These are phyloP conservation scores for Nothocercus nigrocapillus DNA, from an alignment of 2,113 vertebrate species.

Conservation along the genomic window DNA sequence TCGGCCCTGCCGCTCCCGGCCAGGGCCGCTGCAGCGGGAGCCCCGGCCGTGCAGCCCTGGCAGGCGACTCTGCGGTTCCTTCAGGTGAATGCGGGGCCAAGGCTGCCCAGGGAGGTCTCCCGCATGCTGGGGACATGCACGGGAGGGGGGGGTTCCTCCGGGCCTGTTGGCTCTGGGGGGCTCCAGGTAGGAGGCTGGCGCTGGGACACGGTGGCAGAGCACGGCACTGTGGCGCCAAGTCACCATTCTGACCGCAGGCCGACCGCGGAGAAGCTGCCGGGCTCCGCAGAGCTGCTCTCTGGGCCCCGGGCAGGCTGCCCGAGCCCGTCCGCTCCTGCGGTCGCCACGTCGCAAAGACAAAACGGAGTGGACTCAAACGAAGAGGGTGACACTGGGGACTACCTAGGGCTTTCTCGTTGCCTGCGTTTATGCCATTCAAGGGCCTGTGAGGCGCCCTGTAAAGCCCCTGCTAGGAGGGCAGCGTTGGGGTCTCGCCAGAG, in stretches of 20 bases:
- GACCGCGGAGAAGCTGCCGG: not conserved
- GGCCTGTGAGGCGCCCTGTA: not conserved
- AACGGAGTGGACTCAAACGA: not conserved
- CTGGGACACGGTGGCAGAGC: fast-evolving
- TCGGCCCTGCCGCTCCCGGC: not conserved
- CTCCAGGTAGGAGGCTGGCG: not conserved
- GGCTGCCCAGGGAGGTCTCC: not conserved
- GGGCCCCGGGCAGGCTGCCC: not conserved
- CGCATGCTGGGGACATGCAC: not conserved
- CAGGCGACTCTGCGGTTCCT: not conserved
- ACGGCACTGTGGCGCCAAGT: not conserved
- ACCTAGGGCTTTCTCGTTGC: not conserved
- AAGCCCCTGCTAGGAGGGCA: not conserved
- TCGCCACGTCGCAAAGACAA: not conserved
- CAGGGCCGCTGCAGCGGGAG: not conserved
- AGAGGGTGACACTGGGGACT: not conserved
- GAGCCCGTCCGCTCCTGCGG: not conserved
- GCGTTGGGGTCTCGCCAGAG: not conserved
- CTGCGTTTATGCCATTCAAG: not conserved
- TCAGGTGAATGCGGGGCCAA: not conserved
- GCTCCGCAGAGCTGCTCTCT: not conserved
- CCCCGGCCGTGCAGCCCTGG: not conserved
- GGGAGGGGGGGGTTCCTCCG: too few species aligned
- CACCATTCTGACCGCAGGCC: not conserved
- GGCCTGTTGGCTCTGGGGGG: too few species aligned